These are phyloP conservation scores for Hydrophis major DNA, from an alignment of 2,797 vertebrate genomes.

Conservation along the genomic window DNA sequence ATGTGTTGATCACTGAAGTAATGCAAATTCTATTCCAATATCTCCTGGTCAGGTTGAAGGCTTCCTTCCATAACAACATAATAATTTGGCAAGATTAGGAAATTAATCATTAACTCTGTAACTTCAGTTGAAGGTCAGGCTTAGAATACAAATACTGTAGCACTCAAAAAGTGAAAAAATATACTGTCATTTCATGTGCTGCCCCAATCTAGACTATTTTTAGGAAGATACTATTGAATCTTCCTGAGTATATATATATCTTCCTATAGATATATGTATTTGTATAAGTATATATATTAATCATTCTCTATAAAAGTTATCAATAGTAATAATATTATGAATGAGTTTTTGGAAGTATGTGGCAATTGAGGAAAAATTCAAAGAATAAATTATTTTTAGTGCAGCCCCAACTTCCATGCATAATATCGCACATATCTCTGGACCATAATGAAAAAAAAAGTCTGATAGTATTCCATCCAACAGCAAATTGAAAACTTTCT, in stretches of 20 bases:
- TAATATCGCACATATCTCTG: not conserved
- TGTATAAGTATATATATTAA: not conserved
- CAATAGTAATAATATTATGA: not conserved
- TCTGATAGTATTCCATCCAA: not conserved
- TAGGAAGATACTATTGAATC: not conserved
- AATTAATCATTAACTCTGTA: not conserved
- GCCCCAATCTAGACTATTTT: not conserved
- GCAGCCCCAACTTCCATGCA: not conserved
- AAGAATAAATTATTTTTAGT: not conserved
- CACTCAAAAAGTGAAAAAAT: not conserved
- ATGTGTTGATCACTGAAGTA: not conserved
- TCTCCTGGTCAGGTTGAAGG: not conserved
- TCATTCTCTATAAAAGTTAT: not conserved
- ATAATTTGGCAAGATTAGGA: not conserved
- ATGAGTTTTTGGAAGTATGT: not conserved
- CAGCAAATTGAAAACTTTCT: conserved; percentile 3
- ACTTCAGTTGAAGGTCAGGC: not conserved
- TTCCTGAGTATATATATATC: not conserved
- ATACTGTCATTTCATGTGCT: not conserved
- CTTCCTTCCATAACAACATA: not conserved
- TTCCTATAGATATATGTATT: not conserved
- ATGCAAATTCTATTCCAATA: not conserved
- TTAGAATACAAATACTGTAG: not conserved
- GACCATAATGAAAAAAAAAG: not conserved
- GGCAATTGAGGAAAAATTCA: not conserved